Percentiles rank a stretch among this genome's conserved stretches.
phyloP scores from a whole-genome alignment of 2,113 vertebrate species.

The Vulpes vulpes region DNA sequence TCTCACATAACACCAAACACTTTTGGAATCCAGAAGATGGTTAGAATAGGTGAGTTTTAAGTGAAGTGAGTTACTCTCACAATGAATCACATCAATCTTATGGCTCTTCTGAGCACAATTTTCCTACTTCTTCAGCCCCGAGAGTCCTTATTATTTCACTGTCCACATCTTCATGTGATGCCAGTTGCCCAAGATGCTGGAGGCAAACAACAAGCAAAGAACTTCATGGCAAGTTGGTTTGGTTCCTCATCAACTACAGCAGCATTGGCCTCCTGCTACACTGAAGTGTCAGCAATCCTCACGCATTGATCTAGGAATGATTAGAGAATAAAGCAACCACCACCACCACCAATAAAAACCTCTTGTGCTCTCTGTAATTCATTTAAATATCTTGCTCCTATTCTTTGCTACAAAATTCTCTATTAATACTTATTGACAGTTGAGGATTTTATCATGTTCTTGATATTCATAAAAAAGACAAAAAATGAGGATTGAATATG shows the following conservation, averaged over 20 bases:
- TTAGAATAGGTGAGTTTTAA: neutral
- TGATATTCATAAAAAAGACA: neutral
- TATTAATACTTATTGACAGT: neutral
- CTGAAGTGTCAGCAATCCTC: neutral
- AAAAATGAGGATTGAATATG: neutral
- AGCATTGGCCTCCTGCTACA: neutral
- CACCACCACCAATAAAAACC: neutral
- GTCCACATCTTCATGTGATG: neutral
- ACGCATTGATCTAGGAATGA: neutral
- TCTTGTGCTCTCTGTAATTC: neutral
- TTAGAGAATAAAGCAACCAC: neutral
- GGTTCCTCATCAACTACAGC: neutral
- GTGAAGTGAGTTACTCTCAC: neutral
- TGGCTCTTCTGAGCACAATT: neutral
- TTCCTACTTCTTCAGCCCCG: neutral
- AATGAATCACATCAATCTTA: neutral
- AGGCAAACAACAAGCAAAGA: constrained; percentile 13
- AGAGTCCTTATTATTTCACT: constrained; percentile 30
- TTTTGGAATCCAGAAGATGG: neutral
- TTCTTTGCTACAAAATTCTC: neutral
- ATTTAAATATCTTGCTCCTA: neutral
- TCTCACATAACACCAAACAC: neutral
- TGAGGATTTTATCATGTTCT: neutral
- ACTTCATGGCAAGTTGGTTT: neutral
- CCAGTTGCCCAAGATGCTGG: neutral